Conservation (phyloP, 2,113 vertebrate genomes). For the Periophthalmus modestus region DNA sequence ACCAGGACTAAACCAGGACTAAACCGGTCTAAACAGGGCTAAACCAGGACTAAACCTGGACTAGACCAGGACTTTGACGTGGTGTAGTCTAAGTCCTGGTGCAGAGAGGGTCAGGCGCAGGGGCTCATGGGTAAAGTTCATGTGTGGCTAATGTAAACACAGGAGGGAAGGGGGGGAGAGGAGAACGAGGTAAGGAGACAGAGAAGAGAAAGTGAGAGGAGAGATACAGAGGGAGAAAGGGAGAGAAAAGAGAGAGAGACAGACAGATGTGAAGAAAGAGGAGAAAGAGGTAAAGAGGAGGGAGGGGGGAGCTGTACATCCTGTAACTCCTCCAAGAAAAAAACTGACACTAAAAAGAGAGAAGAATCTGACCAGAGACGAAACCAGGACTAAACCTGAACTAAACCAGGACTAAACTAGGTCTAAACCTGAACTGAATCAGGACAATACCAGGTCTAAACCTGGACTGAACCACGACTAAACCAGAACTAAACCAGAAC, state of each 20-base stretch:
- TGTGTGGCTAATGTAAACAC: constrained; percentile 70
- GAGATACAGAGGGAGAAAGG: no score
- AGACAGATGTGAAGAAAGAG: no score
- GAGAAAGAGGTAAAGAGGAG: no score
- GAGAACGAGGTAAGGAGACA: no score
- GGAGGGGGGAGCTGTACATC: constrained; percentile 27
- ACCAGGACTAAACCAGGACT: no score
- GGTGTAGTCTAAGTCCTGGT: not conserved
- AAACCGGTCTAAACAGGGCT: no score
- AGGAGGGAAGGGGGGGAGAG: constrained; percentile 41
- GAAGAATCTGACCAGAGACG: not conserved
- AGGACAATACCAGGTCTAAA: no score
- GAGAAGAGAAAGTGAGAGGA: constrained; percentile 30
- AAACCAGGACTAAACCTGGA: no score
- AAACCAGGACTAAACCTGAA: no score
- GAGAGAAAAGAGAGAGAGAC: no score
- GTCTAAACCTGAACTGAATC: no score
- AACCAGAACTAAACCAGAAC: not conserved
- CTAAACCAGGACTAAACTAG: constrained; percentile 1
- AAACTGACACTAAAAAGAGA: not conserved
- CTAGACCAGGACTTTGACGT: not conserved
- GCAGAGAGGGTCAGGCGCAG: constrained; percentile 25
- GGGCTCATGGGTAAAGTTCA: constrained; percentile 61
- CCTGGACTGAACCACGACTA: no score
- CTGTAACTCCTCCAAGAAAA: constrained; percentile 44